phyloP scores from a whole-genome alignment of 2,113 vertebrate species.

The Melanotaenia duboulayi region DNA sequence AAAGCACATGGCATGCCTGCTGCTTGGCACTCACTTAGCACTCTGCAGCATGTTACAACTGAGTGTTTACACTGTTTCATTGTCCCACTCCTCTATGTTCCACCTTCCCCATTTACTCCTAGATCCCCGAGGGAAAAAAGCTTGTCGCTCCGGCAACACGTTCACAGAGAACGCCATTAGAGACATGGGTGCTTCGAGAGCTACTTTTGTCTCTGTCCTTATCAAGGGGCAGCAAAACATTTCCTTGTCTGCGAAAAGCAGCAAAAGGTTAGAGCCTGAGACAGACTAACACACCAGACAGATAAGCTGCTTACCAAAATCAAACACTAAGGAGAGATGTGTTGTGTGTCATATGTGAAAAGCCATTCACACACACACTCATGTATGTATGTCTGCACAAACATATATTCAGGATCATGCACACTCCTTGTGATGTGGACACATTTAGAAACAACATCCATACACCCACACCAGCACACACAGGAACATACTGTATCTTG shows the following conservation, averaged over 20 bases:
- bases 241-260: slow-evolving; percentile 70
- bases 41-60: slow-evolving; percentile 40
- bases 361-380: slow-evolving; percentile 40
- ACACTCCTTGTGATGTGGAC: slow-evolving; percentile 16
- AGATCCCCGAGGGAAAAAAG: slow-evolving; percentile 48
- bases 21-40: slow-evolving; percentile 28
- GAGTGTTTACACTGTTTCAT: slow-evolving; percentile 70
- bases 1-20: slow-evolving; percentile 27
- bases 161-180: slow-evolving; percentile 67
- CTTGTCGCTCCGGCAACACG: slow-evolving; percentile 70
- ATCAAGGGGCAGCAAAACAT: slow-evolving; percentile 68
- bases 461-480: slow-evolving; percentile 10
- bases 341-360: slow-evolving; percentile 71
- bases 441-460: slow-evolving; percentile 10
- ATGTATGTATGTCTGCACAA: neutral
- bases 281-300: slow-evolving; percentile 69
- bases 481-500: slow-evolving; percentile 13
- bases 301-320: slow-evolving; percentile 79
- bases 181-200: slow-evolving; percentile 64
- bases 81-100: slow-evolving; percentile 44
- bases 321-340: slow-evolving; percentile 74
- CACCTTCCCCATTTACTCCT: slow-evolving; percentile 63
- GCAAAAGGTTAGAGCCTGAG: slow-evolving; percentile 77
- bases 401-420: neutral
- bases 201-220: slow-evolving; percentile 76